Conservation (phyloP, 2,888 invertebrate genomes). For the Camptogramma bilineatum region DNA sequence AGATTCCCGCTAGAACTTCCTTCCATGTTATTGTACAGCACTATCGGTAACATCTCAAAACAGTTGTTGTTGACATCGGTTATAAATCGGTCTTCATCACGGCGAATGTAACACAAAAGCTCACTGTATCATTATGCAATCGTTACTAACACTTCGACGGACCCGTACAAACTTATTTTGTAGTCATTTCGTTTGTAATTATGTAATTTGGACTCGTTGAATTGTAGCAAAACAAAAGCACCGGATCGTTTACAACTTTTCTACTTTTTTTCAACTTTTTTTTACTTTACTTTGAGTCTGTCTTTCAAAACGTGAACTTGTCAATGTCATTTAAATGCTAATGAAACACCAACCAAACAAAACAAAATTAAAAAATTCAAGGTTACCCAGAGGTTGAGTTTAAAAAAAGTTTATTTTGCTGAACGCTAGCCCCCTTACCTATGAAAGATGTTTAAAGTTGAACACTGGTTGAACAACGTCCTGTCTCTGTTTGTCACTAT, state of each 20-base stretch:
- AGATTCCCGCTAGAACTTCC: slow-evolving; percentile 69
- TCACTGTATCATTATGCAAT: slow-evolving; percentile 45
- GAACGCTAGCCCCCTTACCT: too few relatives aligned
- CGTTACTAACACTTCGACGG: slow-evolving; percentile 62
- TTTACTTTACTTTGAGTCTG: slow-evolving; percentile 40
- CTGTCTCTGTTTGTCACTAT: too few relatives aligned
- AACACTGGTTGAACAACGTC: too few relatives aligned
- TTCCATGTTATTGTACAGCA: slow-evolving; percentile 80
- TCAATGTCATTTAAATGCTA: slow-evolving; percentile 7
- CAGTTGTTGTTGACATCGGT: slow-evolving; percentile 55
- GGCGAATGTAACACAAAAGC: slow-evolving; percentile 55
- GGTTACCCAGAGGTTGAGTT: too few relatives aligned
- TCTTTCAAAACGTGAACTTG: slow-evolving; percentile 31
- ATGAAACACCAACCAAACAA: background rate
- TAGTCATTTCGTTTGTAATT: slow-evolving; percentile 50
- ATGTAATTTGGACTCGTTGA: slow-evolving; percentile 49
- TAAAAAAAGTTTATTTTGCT: too few relatives aligned
- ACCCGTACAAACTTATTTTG: slow-evolving; percentile 68
- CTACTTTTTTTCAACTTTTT: slow-evolving; percentile 42
- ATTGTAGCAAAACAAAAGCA: slow-evolving; percentile 63
- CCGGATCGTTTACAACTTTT: slow-evolving; percentile 60
- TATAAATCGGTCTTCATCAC: slow-evolving; percentile 78
- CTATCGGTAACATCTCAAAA: slow-evolving; percentile 77
- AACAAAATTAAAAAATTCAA: background rate
- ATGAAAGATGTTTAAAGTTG: too few relatives aligned